Evolutionary conservation across 2,113 vertebrate genomes (phyloP), one percentile per base, ranked within the genome.

Genomic region (Myiagra hebetior): DNA sequence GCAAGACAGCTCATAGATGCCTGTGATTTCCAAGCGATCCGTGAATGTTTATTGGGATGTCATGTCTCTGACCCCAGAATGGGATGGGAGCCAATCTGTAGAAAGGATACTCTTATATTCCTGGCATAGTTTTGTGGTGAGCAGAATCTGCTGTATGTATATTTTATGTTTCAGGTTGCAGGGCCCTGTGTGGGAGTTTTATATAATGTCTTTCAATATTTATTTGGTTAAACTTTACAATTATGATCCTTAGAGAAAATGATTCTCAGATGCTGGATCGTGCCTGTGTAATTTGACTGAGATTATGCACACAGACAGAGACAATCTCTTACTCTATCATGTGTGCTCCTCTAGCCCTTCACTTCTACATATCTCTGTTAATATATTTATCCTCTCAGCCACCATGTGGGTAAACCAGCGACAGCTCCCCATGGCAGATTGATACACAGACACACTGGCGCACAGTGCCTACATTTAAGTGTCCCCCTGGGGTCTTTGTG

Each of bases 101-200:
- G 94, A 94, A 97, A 97, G 93, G 97, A 96, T 97, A 96, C 94
- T 91, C 82, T 96, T 96, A 87, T 97, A 96, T 93, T 97, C 87
- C 76, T 93, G 79, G 83, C 79, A 94, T 91, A 97, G 81, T 89
- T 96, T 88, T 93, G 85, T 24, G 86, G 92, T 92, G 67, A 96
- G 79, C 41, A 92, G 97, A 84, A 95, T 93, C 62, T 89, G 56
- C 91, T 95, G 69, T 90, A 96, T 96, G 93, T 95, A 88, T 97
- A 95, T 94, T 97, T 97, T 96, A 93, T 77, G 95, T 94, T 97
- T 96, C 93, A 93, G 87, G 93, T 96, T 96, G 92, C 94, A 96
- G 27, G 55, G 69, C 57, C 73, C 92, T 94, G 82, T 95, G 88
- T 94, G 91, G 94, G 91, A 95, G 90, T 96, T 97, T 95, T 88